Conservation (phyloP, 2,797 vertebrate genomes). For the Pempheris klunzingeri region DNA sequence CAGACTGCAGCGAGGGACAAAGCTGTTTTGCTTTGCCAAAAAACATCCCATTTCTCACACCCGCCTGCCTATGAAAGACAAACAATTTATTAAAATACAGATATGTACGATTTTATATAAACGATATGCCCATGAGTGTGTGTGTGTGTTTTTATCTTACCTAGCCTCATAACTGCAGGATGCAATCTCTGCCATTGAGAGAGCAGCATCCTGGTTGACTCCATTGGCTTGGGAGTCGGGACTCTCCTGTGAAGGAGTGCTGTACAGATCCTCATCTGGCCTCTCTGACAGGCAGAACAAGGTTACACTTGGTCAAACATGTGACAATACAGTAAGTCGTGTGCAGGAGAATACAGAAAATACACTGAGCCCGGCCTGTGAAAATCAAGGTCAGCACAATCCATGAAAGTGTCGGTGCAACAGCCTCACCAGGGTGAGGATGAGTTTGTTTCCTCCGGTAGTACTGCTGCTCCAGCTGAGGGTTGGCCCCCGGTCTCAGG, state of each 20-base stretch:
- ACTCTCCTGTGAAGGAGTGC: constrained; percentile 84
- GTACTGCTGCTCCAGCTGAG: constrained; percentile 92
- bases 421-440: constrained; percentile 86
- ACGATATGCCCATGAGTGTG: not conserved
- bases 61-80: constrained; percentile 88
- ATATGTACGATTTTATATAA: not conserved
- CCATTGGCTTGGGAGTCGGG: constrained; percentile 82
- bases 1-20: constrained; percentile 93
- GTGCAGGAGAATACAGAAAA: not conserved
- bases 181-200: constrained; percentile 98
- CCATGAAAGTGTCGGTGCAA: not conserved
- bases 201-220: constrained; percentile 80
- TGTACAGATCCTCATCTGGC: constrained; percentile 80
- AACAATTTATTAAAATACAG: not conserved
- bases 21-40: constrained; percentile 96
- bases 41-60: constrained; percentile 98
- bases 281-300: constrained; percentile 66
- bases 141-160: constrained; percentile 74
- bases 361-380: not conserved
- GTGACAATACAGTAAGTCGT: not conserved
- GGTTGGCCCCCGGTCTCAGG: constrained; percentile 90
- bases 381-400: not conserved
- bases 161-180: constrained; percentile 99
- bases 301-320: not conserved
- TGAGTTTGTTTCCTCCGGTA: constrained; percentile 90